phyloP scores from a whole-genome alignment of 2,797 vertebrate species.

The Prionace glauca region DNA sequence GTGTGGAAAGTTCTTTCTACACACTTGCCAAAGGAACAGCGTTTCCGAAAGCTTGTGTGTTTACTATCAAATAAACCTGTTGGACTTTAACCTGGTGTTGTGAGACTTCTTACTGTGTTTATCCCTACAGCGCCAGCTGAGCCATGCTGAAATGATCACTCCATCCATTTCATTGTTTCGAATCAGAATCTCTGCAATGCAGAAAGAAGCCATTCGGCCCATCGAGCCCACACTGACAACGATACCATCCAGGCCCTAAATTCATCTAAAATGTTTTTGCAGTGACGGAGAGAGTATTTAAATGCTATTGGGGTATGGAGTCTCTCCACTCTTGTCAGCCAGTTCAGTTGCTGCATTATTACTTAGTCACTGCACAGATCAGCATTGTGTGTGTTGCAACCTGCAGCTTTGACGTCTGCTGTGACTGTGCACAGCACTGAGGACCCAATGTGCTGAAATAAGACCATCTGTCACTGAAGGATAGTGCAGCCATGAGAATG shows the following conservation, averaged over 20 bases:
- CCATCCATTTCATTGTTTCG: background rate
- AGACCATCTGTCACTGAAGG: conserved; percentile 33
- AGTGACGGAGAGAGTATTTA: background rate
- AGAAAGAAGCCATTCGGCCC: no score
- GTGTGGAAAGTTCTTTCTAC: no score
- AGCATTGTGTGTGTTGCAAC: background rate
- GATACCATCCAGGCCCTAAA: no score
- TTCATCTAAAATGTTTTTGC: background rate
- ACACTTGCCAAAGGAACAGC: no score
- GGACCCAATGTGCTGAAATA: conserved; percentile 10
- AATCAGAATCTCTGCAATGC: background rate
- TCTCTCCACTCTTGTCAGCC: background rate
- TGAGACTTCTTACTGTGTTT: no score
- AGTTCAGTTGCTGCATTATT: conserved; percentile 15
- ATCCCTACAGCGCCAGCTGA: no score
- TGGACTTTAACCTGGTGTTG: no score
- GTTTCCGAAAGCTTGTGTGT: no score
- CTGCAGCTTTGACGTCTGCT: conserved; percentile 35
- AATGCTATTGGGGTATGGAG: background rate
- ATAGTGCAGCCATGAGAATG: background rate
- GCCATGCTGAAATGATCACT: background rate
- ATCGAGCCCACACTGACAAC: no score
- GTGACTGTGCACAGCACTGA: conserved; percentile 25
- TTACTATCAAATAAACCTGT: no score
- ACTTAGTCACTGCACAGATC: conserved; percentile 1